phyloP scores from a whole-genome alignment of 2,888 invertebrate genomes.

The Polydrusus cervinus region DNA sequence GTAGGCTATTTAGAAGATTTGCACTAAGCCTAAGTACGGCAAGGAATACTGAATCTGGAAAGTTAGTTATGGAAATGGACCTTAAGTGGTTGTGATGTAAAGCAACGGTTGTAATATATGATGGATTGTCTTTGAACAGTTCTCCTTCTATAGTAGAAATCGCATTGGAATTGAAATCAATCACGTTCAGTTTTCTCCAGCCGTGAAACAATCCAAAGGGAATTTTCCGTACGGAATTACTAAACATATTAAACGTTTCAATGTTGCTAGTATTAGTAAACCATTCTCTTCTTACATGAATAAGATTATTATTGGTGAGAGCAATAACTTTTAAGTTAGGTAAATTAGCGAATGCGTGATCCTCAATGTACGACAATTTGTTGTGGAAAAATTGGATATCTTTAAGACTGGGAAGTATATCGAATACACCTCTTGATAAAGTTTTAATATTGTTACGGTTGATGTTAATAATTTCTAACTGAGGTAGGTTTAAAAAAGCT shows the following conservation, averaged over 20 bases:
- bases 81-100: slow-evolving; percentile 4
- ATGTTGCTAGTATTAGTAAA: slow-evolving; percentile 27
- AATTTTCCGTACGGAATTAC: slow-evolving; percentile 3
- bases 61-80: neutral
- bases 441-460: neutral
- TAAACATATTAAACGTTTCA: neutral
- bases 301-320: slow-evolving; percentile 5
- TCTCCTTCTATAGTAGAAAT: slow-evolving; percentile 12
- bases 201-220: slow-evolving; percentile 18
- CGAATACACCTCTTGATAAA: neutral
- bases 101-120: neutral
- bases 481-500: slow-evolving; percentile 14
- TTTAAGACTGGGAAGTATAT: slow-evolving; percentile 8
- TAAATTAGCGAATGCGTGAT: slow-evolving; percentile 12
- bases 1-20: slow-evolving; percentile 10
- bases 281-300: neutral
- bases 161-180: slow-evolving; percentile 14
- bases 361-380: slow-evolving; percentile 14
- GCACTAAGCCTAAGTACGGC: neutral
- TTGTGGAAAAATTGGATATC: neutral
- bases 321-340: neutral
- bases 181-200: neutral
- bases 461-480: neutral
- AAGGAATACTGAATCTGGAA: slow-evolving; percentile 1
- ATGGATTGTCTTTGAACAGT: neutral